These are phyloP conservation scores for Caenorhabditis latens DNA, from an alignment of 1,140 invertebrate species.

Conservation along the genomic window DNA sequence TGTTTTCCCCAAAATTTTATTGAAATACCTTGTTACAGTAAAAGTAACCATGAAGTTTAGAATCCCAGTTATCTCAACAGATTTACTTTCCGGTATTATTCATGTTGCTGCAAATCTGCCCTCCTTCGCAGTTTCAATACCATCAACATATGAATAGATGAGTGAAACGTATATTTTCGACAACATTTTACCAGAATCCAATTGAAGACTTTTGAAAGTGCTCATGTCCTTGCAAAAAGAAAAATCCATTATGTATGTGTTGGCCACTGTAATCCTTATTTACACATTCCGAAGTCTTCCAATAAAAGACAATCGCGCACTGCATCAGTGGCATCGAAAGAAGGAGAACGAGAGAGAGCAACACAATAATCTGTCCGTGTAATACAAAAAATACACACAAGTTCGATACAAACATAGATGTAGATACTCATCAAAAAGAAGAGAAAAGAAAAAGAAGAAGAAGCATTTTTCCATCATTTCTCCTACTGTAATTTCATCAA, in stretches of 20 bases:
- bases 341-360: not conserved
- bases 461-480: not conserved
- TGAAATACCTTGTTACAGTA: too few species aligned
- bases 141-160: too few species aligned
- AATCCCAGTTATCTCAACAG: too few species aligned
- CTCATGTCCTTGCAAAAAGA: too few species aligned
- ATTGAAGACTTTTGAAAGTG: not conserved
- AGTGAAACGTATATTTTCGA: too few species aligned
- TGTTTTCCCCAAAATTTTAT: too few species aligned
- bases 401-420: slow-evolving; percentile 44
- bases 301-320: slow-evolving; percentile 37
- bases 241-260: too few species aligned
- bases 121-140: too few species aligned
- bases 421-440: slow-evolving; percentile 30
- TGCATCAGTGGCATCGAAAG: slow-evolving; percentile 42
- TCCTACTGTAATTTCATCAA: slow-evolving; percentile 29
- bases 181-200: too few species aligned
- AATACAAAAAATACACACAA: slow-evolving; percentile 51
- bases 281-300: slow-evolving; percentile 22
- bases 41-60: too few species aligned
- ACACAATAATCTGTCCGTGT: slow-evolving; percentile 43
- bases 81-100: too few species aligned
- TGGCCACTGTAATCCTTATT: slow-evolving; percentile 29
- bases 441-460: not conserved
- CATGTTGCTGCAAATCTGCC: too few species aligned